Evolutionary conservation across 2,797 vertebrate genomes (phyloP), one percentile per base, ranked within the genome.

Genomic region (Setipinna tenuifilis): DNA sequence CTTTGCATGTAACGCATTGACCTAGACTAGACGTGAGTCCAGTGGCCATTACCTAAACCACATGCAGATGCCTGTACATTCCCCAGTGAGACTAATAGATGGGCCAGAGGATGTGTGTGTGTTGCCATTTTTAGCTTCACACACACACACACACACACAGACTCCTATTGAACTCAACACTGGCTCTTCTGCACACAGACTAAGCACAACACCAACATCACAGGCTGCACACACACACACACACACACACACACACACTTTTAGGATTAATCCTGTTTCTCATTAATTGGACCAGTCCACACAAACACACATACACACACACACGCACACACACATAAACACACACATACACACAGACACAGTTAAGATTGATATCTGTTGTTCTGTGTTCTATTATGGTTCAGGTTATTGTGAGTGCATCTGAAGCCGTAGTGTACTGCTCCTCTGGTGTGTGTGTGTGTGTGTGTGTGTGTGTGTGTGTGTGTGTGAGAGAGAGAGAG

Each of bases 381-480:
- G 5, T 78, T 6, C 71, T 41, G 10, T 2, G 16, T 7, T 14
- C 17, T 44, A 78, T 78, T 44, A 41, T 6, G 71, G 21, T 78
- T 44, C 14, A 16, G 25, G 19, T 35, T 75, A 75, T 16, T 35
- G 17, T 41, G 31, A 14, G 14, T 19, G 28, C 71, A 19, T 35
- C 31, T 71, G 11, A 71, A 71, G 65, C 28, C 9, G 12, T 68
- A 28, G 62, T 68, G 62, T 2, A 16, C 6, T 17, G 12, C 14
- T 17, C 17, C 50, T 54, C 2, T 54, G 93, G 92, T 23, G 87
- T 90, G 86, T 90, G 82, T 90, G 93, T 21, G n/a, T n/a, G n/a
- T n/a, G n/a, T n/a, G n/a, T n/a, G n/a, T n/a, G n/a, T n/a, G n/a
- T n/a, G n/a, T n/a, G n/a, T n/a, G n/a, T n/a, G n/a, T n/a, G n/a